Base-by-base conservation (phyloP, 2,888 invertebrate species). In the Idaea straminata region DNA sequence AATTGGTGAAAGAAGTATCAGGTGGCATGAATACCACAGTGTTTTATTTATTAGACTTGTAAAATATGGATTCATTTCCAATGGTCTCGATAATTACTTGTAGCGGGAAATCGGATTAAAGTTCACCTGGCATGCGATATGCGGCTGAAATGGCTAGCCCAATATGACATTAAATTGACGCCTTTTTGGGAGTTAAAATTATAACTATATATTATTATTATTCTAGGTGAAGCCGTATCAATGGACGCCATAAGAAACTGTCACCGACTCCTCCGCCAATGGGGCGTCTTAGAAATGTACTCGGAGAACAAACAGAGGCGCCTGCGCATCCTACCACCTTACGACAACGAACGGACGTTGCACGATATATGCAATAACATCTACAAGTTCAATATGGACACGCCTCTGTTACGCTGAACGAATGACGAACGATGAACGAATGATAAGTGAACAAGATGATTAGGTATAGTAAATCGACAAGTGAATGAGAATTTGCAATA, bases 241-340 rank as follows among this genome's bases (percentile, higher is more conserved):
- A 95, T 96, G 7, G 98, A 98, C 84, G 96, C 97, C 0, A 95
- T 98, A 63, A 95, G 96, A 80, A 98, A 98, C 87, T 97, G 97
- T 64, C 86, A 98, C 36, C 96, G 97, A 73, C 87, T 98, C 0
- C 95, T 96, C 58, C 95, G 97, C 72, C 96, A 96, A 76, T 96
- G 97, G 96, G 95, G 95, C 72, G 95, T 97, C 13, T 80, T 98
- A 47, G 96, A 97, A 47, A 82, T 94, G 77, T 84, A 84, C 77
- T 77, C 83, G 0, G 85, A 85, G 10, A 74, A 81, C 36, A 74
- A 80, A 4, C 77, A 82, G 16, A 80, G 93, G n/a, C 75, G 66
- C 47, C 65, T 93, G 0, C 74, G 83, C 5, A 69, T 90, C 1
- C 63, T 78, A 25, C 67, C 83, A 1, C 84, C 84, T 0, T 91